phyloP scores from a whole-genome alignment of 2,797 vertebrate genomes.

The Sebastes diaconus region DNA sequence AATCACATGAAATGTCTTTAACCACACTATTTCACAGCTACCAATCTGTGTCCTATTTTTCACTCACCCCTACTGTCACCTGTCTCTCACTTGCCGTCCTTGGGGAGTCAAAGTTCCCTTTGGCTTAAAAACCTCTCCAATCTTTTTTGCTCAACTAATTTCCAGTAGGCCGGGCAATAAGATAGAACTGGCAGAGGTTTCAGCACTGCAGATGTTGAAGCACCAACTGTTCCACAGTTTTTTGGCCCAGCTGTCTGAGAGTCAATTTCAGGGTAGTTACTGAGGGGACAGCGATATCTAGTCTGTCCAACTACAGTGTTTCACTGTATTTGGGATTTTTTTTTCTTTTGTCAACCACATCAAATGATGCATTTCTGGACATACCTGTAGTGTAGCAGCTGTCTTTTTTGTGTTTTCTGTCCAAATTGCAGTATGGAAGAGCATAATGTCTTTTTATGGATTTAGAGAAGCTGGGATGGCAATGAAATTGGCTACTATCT shows the following conservation, averaged over 20 bases:
- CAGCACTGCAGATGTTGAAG: constrained; percentile 52
- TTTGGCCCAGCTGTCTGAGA: constrained; percentile 27
- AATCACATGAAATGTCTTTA: constrained; percentile 64
- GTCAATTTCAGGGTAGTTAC: constrained; percentile 42
- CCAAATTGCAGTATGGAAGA: constrained; percentile 8
- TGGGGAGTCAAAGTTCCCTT: constrained; percentile 67
- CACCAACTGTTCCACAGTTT: constrained; percentile 45
- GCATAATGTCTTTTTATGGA: constrained; percentile 28
- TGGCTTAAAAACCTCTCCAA: constrained; percentile 58
- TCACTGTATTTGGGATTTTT: constrained; percentile 10
- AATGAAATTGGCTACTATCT: constrained; percentile 11
- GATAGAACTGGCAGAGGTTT: constrained; percentile 51
- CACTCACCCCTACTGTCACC: constrained; percentile 62
- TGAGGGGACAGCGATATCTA: background rate
- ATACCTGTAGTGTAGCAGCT: constrained; percentile 1
- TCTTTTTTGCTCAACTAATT: constrained; percentile 64
- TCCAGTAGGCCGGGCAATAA: constrained; percentile 46
- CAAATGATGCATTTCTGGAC: constrained; percentile 8
- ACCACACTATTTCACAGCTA: constrained; percentile 60
- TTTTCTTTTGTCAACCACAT: constrained; percentile 8
- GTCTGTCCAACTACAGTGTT: constrained; percentile 4
- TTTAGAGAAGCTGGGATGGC: constrained; percentile 14
- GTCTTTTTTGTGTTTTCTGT: background rate
- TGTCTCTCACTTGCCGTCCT: constrained; percentile 68
- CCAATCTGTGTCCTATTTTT: constrained; percentile 71